Evolutionary conservation across 2,888 invertebrate genomes (phyloP).

Genomic region (Amphipyra berbera): DNA sequence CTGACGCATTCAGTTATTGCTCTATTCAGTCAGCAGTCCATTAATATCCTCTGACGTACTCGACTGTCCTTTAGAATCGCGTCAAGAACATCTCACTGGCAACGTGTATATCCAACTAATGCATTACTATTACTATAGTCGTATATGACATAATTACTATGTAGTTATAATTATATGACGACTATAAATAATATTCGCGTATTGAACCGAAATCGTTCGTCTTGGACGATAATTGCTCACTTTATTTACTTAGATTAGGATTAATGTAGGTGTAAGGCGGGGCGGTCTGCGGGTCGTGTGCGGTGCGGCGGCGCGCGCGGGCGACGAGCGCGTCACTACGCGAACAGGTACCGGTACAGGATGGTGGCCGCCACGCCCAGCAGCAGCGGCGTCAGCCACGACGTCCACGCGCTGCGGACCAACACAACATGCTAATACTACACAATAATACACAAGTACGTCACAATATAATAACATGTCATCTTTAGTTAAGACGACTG

Average conservation of each 20-base stretch:
- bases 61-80: background rate
- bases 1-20: slow-evolving; percentile 14
- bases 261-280: background rate
- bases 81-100: background rate
- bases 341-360: slow-evolving; percentile 92
- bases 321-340: slow-evolving; percentile 70
- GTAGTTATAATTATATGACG: background rate
- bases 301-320: slow-evolving; percentile 5
- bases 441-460: slow-evolving; percentile 4
- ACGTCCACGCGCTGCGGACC: slow-evolving; percentile 83
- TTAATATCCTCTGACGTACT: slow-evolving; percentile 3
- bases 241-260: slow-evolving; percentile 14
- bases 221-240: slow-evolving; percentile 12
- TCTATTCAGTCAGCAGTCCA: slow-evolving; percentile 17
- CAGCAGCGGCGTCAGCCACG: slow-evolving; percentile 92
- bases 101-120: too few species aligned
- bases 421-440: slow-evolving; percentile 50
- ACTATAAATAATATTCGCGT: background rate
- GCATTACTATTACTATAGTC: too few species aligned
- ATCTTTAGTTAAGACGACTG: background rate
- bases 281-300: too few species aligned
- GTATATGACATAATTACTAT: background rate
- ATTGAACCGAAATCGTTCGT: slow-evolving; percentile 24
- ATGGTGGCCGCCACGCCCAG: slow-evolving; percentile 92
- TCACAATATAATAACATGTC: background rate